These are phyloP conservation scores for Palaemon carinicauda DNA, from an alignment of 1,140 invertebrate genomes.

Conservation along the genomic window DNA sequence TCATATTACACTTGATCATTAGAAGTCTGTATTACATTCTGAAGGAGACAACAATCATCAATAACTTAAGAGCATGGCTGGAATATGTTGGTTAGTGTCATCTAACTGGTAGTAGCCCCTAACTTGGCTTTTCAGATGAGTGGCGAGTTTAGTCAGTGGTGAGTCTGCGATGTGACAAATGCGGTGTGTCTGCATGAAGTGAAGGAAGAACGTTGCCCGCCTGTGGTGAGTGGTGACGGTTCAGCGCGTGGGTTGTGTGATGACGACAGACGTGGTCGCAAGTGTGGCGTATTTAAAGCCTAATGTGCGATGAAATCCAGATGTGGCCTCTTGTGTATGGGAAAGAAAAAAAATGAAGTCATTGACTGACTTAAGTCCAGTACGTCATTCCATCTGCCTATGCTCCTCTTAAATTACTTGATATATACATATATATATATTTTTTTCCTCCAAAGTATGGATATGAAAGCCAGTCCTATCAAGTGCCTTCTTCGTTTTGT, in stretches of 20 bases:
- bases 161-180: conserved; percentile 53
- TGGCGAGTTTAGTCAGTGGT: conserved; percentile 53
- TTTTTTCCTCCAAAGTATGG: not conserved
- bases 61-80: conserved; percentile 38
- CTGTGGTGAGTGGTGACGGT: conserved; percentile 55
- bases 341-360: conserved; percentile 10
- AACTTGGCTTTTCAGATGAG: conserved; percentile 60
- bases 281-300: not conserved
- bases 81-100: conserved; percentile 49
- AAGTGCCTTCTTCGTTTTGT: conserved; percentile 42
- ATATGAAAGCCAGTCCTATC: conserved; percentile 53
- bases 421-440: conserved; percentile 44
- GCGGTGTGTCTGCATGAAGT: conserved; percentile 57
- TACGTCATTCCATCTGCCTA: conserved; percentile 53
- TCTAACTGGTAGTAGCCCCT: conserved; percentile 58
- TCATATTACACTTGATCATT: too few species aligned
- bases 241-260: conserved; percentile 53
- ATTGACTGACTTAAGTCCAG: conserved; percentile 29
- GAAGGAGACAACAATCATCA: not conserved
- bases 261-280: conserved; percentile 42
- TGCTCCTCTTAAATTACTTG: conserved; percentile 32
- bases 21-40: not conserved
- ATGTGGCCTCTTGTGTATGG: conserved; percentile 38
- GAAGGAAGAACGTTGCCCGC: conserved; percentile 52
- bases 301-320: conserved; percentile 46